Base-by-base conservation (phyloP, 2,797 vertebrate species). In the Cuculus canorus region DNA sequence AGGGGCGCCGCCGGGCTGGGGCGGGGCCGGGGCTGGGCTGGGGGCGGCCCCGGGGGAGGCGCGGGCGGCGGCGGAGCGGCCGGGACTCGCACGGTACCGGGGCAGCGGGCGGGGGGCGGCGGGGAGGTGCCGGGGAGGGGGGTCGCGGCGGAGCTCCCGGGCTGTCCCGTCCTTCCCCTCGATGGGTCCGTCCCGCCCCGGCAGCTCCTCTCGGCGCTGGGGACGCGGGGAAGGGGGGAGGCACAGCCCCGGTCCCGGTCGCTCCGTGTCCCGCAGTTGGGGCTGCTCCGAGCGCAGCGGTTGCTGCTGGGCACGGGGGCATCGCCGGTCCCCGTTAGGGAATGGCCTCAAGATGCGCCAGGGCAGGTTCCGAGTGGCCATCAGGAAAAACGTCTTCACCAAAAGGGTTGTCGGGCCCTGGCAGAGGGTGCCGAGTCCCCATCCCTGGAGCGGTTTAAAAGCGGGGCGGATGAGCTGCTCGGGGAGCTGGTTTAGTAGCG, bases 31-130 rank as follows among this genome's bases (percentile, higher is more conserved):
- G 9, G 37, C 57, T 37, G 11, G 45, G 64, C 10, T 28, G 39
- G 88, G 60, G n/a, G 53, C 7, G 56, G 73, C 45, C 70, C 56
- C 30, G 65, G 64, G 64, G 35, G 2, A 35, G 52, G 50, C 19
- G 33, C 21, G 37, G 53, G 57, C 65, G 48, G 77, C 28, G 48
- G 80, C 48, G 41, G 68, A 30, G 48, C 75, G 63, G 85, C 76
- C 76, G 53, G 64, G 82, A 59, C 78, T 13, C 7, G 64, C 37
- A 68, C 83, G 83, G 93, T 83, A 76, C 63, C 47, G 86, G 85
- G 59, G 11, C 5, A 4, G 43, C 43, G 43, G 43, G 43, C 53
- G 33, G 13, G 7, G 43, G 69, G 21, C 47, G 8, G 30, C 11
- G 24, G 64, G 60, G 17, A 2, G 3, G 25, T 15, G 28, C 10